Evolutionary conservation across 2,888 invertebrate species (phyloP).

Genomic region (Marasmarcha lunaedactyla): DNA sequence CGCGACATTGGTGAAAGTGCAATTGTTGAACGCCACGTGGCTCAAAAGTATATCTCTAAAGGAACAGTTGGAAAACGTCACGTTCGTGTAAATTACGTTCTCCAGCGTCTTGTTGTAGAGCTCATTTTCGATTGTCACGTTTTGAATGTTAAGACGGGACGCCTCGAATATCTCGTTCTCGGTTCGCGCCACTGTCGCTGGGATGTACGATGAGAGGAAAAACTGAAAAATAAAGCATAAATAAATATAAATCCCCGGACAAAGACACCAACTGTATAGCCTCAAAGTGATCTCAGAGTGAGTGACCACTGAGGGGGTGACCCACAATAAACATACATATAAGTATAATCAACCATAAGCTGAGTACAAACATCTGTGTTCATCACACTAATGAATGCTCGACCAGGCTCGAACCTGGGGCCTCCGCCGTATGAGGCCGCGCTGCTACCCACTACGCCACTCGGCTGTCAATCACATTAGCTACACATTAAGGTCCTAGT

Average conservation of each 20-base stretch:
- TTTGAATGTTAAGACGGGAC: conserved; percentile 30
- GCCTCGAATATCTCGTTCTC: conserved; percentile 38
- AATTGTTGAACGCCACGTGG: conserved; percentile 78
- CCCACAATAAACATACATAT: too few species aligned
- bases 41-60: conserved; percentile 78
- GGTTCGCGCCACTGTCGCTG: conserved; percentile 52
- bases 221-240: conserved; percentile 35
- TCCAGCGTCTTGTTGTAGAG: conserved; percentile 72
- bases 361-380: too few species aligned
- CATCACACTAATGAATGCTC: too few species aligned
- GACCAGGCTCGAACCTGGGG: too few species aligned
- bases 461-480: too few species aligned
- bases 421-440: too few species aligned
- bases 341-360: too few species aligned
- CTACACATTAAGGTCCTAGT: too few species aligned
- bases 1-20: conserved; percentile 76
- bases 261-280: too few species aligned
- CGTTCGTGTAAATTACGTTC: conserved; percentile 72
- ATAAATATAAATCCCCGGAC: conserved; percentile 33
- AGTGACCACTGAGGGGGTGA: too few species aligned
- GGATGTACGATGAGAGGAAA: conserved; percentile 67
- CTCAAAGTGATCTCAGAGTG: too few species aligned
- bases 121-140: conserved; percentile 35
- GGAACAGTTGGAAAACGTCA: conserved; percentile 73
- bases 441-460: too few species aligned